Conservation (phyloP, 2,888 invertebrate genomes). For the Drosophila paramelanica region DNA sequence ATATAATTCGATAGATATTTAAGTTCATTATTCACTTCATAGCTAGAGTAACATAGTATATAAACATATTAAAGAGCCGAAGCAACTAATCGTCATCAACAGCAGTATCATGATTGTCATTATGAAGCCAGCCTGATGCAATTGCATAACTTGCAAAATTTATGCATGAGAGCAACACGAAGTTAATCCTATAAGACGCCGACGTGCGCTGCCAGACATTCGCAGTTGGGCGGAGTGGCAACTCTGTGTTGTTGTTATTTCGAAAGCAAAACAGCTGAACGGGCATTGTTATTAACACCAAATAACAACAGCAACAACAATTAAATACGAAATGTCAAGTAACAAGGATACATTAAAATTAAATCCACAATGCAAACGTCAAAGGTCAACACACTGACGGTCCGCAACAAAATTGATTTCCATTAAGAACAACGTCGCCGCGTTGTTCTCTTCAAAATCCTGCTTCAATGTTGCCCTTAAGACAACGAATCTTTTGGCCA, state of each 20-base stretch:
- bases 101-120: constrained; percentile 13
- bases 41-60: no score
- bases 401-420: constrained; percentile 6
- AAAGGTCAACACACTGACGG: constrained; percentile 4
- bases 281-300: constrained; percentile 60
- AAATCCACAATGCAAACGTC: constrained; percentile 12
- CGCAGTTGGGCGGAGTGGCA: constrained; percentile 13
- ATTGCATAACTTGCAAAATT: constrained; percentile 68
- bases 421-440: constrained; percentile 8
- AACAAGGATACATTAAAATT: constrained; percentile 4
- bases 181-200: constrained; percentile 66
- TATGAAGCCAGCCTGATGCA: constrained; percentile 19
- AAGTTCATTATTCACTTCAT: background rate
- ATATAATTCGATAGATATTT: background rate
- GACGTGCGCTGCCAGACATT: constrained; percentile 58
- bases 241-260: constrained; percentile 16
- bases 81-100: constrained; percentile 10
- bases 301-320: constrained; percentile 35
- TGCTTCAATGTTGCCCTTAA: constrained; percentile 7
- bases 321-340: constrained; percentile 6
- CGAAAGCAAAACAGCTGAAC: constrained; percentile 41
- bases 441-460: background rate
- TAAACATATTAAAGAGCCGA: constrained; percentile 12
- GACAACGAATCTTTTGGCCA: constrained; percentile 17
- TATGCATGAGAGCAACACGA: constrained; percentile 67